These are phyloP conservation scores for Habropoda laboriosa DNA, from an alignment of 1,140 invertebrate genomes.

Conservation along the genomic window DNA sequence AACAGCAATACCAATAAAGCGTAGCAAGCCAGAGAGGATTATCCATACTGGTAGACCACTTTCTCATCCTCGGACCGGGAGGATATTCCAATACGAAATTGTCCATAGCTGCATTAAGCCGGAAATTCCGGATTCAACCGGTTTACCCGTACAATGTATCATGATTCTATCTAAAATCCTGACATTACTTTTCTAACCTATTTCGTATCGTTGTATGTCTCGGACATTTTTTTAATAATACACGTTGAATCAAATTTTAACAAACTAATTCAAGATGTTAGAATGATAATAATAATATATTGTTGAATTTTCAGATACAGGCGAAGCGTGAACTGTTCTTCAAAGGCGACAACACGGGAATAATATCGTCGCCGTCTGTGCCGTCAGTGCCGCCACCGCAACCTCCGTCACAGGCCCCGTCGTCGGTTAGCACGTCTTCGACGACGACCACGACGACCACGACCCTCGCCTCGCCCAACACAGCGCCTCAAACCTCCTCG, in stretches of 20 bases:
- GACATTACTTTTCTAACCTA: no score
- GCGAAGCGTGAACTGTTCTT: conserved; percentile 90
- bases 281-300: not conserved
- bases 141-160: no score
- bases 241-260: no score
- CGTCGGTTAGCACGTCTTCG: conserved; percentile 68
- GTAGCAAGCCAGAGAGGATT: no score
- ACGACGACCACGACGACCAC: conserved; percentile 80
- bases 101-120: no score
- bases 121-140: no score
- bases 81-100: not conserved
- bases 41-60: not conserved
- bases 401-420: conserved; percentile 80
- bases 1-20: not conserved
- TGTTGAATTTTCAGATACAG: conserved; percentile 84
- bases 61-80: not conserved
- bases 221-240: no score
- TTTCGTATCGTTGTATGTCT: no score
- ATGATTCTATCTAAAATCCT: no score
- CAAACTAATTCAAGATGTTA: not conserved
- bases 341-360: conserved; percentile 81
- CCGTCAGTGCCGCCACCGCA: conserved; percentile 80
- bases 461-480: conserved; percentile 69
- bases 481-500: conserved; percentile 46
- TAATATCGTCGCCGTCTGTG: conserved; percentile 81